Conservation (phyloP, 1,140 invertebrate species). For the Bradynema listronoti region DNA sequence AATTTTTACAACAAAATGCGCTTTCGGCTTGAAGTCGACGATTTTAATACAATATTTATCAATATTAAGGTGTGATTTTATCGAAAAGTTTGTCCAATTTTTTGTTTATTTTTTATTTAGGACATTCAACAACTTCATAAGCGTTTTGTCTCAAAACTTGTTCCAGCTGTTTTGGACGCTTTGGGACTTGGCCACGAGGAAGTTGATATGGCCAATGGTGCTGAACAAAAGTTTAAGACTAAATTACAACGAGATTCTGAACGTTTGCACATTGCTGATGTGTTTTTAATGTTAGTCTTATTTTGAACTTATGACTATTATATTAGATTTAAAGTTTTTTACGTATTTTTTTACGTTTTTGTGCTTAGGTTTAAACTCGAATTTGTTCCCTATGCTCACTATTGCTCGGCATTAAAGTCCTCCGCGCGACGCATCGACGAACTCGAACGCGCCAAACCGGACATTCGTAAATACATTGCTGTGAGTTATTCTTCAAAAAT, state of each 20-base stretch:
- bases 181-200: conserved; percentile 16
- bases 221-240: not conserved
- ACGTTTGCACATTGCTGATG: conserved; percentile 20
- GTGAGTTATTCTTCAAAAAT: not conserved
- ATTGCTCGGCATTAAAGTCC: conserved; percentile 80
- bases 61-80: conserved; percentile 30
- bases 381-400: conserved; percentile 86
- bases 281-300: conserved; percentile 20
- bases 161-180: conserved; percentile 21
- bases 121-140: conserved; percentile 23
- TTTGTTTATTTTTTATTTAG: not conserved
- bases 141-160: conserved; percentile 20
- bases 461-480: conserved; percentile 12
- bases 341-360: not conserved
- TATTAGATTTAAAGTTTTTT: no score
- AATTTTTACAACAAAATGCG: conserved; percentile 69
- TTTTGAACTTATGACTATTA: no score
- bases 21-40: conserved; percentile 13
- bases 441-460: conserved; percentile 66
- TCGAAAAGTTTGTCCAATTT: conserved; percentile 14
- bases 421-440: conserved; percentile 75
- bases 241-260: no score
- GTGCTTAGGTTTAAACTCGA: conserved; percentile 69
- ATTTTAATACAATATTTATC: conserved; percentile 34
- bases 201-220: not conserved